Percentiles rank a stretch among this genome's conserved stretches.
Conservation (phyloP, 2,113 vertebrate species). For the Hypomesus transpacificus region DNA sequence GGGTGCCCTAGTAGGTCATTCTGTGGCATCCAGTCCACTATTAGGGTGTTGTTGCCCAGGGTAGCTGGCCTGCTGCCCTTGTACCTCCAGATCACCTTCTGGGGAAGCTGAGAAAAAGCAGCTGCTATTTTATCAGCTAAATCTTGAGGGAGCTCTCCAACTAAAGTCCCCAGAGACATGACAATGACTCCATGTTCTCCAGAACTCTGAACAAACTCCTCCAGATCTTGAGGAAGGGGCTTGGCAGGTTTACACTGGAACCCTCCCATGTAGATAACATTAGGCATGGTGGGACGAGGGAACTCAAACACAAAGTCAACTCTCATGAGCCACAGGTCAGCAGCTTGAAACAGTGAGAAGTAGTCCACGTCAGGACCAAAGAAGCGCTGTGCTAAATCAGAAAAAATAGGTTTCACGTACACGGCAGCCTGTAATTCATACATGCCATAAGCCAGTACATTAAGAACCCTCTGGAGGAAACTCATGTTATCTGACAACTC, state of each 20-base stretch:
- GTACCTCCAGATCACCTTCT: constrained; percentile 72
- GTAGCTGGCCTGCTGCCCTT: constrained; percentile 50
- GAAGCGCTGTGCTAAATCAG: constrained; percentile 38
- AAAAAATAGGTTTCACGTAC: constrained; percentile 46
- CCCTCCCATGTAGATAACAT: constrained; percentile 69
- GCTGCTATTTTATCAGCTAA: constrained; percentile 61
- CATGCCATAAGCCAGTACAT: constrained; percentile 38
- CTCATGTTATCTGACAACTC: constrained; percentile 60
- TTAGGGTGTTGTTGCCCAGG: constrained; percentile 70
- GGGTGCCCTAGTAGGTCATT: constrained; percentile 71
- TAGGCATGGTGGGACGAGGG: constrained; percentile 68
- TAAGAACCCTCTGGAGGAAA: constrained; percentile 68
- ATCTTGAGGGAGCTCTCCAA: constrained; percentile 54
- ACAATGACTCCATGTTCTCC: constrained; percentile 69
- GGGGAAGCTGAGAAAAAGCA: constrained; percentile 69
- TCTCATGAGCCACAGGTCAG: constrained; percentile 70
- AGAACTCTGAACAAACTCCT: constrained; percentile 69
- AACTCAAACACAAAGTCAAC: constrained; percentile 69
- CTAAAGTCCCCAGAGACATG: constrained; percentile 69
- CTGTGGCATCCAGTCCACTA: constrained; percentile 70
- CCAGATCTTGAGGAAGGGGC: constrained; percentile 58
- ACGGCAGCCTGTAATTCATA: constrained; percentile 33
- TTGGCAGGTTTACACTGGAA: constrained; percentile 65
- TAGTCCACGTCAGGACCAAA: constrained; percentile 55
- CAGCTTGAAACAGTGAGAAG: constrained; percentile 51